A percentile compares a stretch with the other conserved stretches of the same genome.
Evolutionary conservation across 2,888 invertebrate species (phyloP).

Genomic region (Vandiemenella viatica): DNA sequence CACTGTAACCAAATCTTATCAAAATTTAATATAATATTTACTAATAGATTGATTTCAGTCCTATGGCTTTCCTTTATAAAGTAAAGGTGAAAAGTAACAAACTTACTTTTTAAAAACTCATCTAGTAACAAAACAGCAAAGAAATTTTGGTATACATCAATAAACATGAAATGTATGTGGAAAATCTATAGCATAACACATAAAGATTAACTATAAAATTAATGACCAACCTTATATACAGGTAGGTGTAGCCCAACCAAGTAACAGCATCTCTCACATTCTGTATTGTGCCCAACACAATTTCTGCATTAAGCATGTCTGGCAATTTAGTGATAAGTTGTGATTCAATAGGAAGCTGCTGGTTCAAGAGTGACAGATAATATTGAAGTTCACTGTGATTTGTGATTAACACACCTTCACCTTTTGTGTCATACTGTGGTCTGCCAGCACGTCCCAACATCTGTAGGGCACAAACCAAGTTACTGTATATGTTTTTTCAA

Average conservation of each 20-base stretch:
- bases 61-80: no score
- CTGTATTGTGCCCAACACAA: constrained; percentile 88
- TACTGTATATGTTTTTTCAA: no score
- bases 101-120: no score
- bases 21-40: no score
- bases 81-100: no score
- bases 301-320: constrained; percentile 95
- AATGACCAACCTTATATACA: constrained; percentile 52
- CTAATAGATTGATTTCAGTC: no score
- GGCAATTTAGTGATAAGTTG: constrained; percentile 86
- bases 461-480: constrained; percentile 24
- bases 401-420: constrained; percentile 90
- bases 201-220: background rate
- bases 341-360: constrained; percentile 95
- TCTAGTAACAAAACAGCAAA: no score
- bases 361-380: constrained; percentile 92
- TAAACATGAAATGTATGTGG: no score
- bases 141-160: no score
- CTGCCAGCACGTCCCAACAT: constrained; percentile 97
- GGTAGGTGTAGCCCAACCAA: constrained; percentile 92
- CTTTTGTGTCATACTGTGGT: constrained; percentile 96
- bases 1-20: no score
- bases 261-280: constrained; percentile 80
- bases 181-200: no score
- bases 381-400: constrained; percentile 98